These are phyloP conservation scores for Okapia johnstoni DNA, from an alignment of 2,113 vertebrate genomes.

Conservation along the genomic window DNA sequence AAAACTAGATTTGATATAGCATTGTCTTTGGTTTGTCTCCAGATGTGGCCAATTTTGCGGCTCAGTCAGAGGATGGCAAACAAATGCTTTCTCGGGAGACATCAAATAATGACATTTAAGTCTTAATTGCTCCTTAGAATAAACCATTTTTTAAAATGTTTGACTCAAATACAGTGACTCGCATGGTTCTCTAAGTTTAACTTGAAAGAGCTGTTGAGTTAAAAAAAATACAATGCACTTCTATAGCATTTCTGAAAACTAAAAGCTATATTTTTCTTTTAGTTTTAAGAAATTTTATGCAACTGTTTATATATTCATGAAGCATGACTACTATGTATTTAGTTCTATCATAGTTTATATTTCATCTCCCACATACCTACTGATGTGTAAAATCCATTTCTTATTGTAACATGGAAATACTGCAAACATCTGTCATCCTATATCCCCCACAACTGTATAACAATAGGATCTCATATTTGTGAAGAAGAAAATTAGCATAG, in stretches of 20 bases:
- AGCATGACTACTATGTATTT: slow-evolving; percentile 11
- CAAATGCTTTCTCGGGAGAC: slow-evolving; percentile 66
- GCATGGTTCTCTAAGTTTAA: slow-evolving; percentile 29
- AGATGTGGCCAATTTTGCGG: slow-evolving; percentile 49
- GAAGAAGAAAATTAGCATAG: slow-evolving; percentile 18
- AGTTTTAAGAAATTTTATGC: background rate
- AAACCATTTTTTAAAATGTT: slow-evolving; percentile 50
- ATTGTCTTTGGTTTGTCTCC: slow-evolving; percentile 49
- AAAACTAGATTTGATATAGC: slow-evolving; percentile 20
- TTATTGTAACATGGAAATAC: slow-evolving; percentile 8
- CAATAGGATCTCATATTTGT: slow-evolving; percentile 23
- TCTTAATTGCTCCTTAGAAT: slow-evolving; percentile 70
- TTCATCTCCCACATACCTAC: background rate
- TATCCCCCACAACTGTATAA: background rate
- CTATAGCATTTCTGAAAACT: background rate
- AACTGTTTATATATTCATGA: slow-evolving; percentile 24
- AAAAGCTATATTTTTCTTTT: background rate
- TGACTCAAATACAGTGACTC: slow-evolving; percentile 50
- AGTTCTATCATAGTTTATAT: background rate
- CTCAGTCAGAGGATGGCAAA: slow-evolving; percentile 52
- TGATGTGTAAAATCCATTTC: slow-evolving; percentile 35
- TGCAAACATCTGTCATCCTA: slow-evolving; percentile 36
- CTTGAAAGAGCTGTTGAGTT: slow-evolving; percentile 43
- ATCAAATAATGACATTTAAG: slow-evolving; percentile 68
- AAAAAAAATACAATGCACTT: slow-evolving; percentile 28